Conservation (phyloP, 2,888 invertebrate genomes). For the Barypeithes pellucidus region DNA sequence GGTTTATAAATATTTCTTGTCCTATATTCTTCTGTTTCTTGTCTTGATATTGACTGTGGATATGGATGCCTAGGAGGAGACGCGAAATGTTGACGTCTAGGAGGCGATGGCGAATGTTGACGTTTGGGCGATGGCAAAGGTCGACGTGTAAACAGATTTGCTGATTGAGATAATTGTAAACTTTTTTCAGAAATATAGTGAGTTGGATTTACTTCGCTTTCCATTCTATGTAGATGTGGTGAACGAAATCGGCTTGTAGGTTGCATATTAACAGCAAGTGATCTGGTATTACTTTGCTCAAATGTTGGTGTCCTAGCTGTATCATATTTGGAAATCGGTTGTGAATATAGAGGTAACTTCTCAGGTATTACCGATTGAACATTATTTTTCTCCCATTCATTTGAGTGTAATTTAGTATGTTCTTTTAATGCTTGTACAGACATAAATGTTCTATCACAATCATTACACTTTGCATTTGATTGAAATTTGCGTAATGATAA, state of each 20-base stretch:
- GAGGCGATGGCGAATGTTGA: neutral
- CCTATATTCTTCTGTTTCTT: neutral
- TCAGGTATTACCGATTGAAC: neutral
- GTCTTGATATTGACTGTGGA: neutral
- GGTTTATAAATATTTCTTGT: neutral
- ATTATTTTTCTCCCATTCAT: neutral
- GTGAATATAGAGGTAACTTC: neutral
- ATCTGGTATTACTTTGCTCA: neutral
- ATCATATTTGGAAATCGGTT: neutral
- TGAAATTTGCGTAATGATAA: neutral
- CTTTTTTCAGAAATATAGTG: neutral
- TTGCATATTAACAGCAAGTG: neutral
- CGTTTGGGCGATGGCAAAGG: neutral
- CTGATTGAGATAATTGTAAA: neutral
- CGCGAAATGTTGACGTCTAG: neutral
- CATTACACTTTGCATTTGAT: neutral
- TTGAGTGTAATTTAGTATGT: conserved; percentile 10
- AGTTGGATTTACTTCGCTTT: neutral
- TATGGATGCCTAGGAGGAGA: neutral
- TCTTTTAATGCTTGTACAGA: neutral
- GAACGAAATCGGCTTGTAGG: neutral
- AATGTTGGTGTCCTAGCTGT: neutral
- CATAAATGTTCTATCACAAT: conserved; percentile 1
- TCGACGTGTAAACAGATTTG: neutral
- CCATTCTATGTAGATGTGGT: neutral